Evolutionary conservation across 1,140 invertebrate genomes (phyloP).

Genomic region (Drosophila grimshawi): DNA sequence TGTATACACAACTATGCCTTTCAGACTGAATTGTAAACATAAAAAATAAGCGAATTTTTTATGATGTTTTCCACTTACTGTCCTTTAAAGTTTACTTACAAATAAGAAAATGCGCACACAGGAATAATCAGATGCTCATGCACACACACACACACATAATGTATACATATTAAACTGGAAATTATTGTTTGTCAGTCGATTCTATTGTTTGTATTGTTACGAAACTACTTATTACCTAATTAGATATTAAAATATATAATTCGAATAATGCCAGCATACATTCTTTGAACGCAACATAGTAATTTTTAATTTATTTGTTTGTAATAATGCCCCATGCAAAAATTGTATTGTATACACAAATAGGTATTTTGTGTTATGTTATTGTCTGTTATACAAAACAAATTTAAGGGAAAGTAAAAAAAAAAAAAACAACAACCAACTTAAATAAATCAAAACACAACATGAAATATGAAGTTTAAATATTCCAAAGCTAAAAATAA

Average conservation of each 20-base stretch:
- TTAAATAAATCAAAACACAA: constrained; percentile 32
- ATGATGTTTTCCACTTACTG: constrained; percentile 73
- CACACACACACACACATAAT: constrained; percentile 34
- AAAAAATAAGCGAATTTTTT: constrained; percentile 78
- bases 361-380: constrained; percentile 50
- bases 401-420: constrained; percentile 1
- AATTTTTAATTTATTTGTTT: constrained; percentile 38
- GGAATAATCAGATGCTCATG: constrained; percentile 55
- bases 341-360: constrained; percentile 6
- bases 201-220: constrained; percentile 49
- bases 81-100: constrained; percentile 72
- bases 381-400: constrained; percentile 37
- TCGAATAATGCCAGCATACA: constrained; percentile 32
- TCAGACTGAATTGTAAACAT: constrained; percentile 83
- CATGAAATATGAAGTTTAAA: constrained; percentile 26
- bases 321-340: constrained; percentile 26
- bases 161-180: constrained; percentile 47
- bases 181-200: constrained; percentile 45
- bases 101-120: constrained; percentile 70
- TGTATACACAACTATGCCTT: constrained; percentile 81
- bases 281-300: constrained; percentile 29
- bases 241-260: constrained; percentile 38
- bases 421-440: constrained; percentile 12
- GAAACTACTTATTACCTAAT: constrained; percentile 60
- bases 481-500: constrained; percentile 25